These are phyloP conservation scores for Oppia nitens DNA, from an alignment of 1,140 invertebrate genomes.

Conservation along the genomic window DNA sequence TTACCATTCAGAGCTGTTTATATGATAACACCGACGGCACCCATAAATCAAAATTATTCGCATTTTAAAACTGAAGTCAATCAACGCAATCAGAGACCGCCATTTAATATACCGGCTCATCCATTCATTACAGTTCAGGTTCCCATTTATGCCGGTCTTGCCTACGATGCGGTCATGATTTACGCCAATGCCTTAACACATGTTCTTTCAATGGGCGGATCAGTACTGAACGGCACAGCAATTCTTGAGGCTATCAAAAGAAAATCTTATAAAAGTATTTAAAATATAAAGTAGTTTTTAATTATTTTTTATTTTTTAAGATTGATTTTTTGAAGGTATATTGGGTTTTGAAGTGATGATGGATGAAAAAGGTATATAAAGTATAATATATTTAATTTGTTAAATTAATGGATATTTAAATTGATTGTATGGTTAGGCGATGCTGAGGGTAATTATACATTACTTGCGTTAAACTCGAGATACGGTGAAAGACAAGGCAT, in stretches of 20 bases:
- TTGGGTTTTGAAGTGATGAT: conserved; percentile 51
- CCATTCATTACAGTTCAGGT: conserved; percentile 44
- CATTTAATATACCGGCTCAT: conserved; percentile 55
- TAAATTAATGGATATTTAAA: not conserved
- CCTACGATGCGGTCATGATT: conserved; percentile 71
- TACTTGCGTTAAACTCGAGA: conserved; percentile 38
- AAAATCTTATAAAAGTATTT: conserved; percentile 43
- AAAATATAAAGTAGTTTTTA: conserved; percentile 1
- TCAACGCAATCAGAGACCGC: conserved; percentile 42
- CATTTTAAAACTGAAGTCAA: conserved; percentile 20
- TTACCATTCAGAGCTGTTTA: conserved; percentile 42
- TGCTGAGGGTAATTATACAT: conserved; percentile 75
- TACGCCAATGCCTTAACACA: conserved; percentile 61
- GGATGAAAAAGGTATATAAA: conserved; percentile 45
- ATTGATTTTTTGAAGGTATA: conserved; percentile 29
- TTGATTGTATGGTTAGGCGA: conserved; percentile 34
- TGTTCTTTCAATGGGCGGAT: conserved; percentile 41
- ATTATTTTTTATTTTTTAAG: not conserved
- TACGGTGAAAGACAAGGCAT: conserved; percentile 37
- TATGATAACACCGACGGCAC: conserved; percentile 36
- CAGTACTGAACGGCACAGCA: conserved; percentile 50
- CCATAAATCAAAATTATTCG: conserved; percentile 16
- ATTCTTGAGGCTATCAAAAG: conserved; percentile 50
- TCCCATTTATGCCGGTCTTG: conserved; percentile 61
- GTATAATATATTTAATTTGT: not conserved